phyloP scores from a whole-genome alignment of 2,888 invertebrate genomes.

The Plagodis dolabraria region DNA sequence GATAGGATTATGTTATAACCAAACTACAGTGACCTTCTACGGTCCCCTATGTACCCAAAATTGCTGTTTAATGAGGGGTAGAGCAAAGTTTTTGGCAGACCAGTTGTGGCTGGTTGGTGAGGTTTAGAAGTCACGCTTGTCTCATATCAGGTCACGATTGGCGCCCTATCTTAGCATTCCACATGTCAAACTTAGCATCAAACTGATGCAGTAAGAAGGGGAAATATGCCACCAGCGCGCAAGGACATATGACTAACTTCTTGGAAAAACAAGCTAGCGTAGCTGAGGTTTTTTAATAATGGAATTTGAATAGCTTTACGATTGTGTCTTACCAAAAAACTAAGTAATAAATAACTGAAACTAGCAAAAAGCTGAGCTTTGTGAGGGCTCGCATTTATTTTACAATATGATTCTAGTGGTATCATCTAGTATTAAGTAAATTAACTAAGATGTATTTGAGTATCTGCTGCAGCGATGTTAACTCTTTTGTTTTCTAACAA shows the following conservation, averaged over 20 bases:
- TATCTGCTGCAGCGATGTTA: too few species aligned
- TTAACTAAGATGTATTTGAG: too few species aligned
- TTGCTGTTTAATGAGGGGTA: slow-evolving; percentile 36
- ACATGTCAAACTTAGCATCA: slow-evolving; percentile 76
- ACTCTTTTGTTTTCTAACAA: too few species aligned
- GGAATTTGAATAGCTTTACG: too few species aligned
- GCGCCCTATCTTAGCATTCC: slow-evolving; percentile 72
- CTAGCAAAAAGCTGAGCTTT: too few species aligned
- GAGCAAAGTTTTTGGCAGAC: slow-evolving; percentile 46
- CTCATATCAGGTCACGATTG: slow-evolving; percentile 72
- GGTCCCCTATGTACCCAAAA: slow-evolving; percentile 37
- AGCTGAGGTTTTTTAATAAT: too few species aligned
- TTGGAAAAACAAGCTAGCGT: slow-evolving; percentile 33
- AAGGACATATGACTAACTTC: slow-evolving; percentile 61
- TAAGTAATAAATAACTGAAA: too few species aligned
- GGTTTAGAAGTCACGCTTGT: slow-evolving; percentile 67
- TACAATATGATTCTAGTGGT: too few species aligned
- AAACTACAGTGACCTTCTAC: slow-evolving; percentile 46
- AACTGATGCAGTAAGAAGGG: slow-evolving; percentile 59
- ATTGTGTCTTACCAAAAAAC: too few species aligned
- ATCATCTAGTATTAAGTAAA: too few species aligned
- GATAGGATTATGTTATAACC: slow-evolving; percentile 71
- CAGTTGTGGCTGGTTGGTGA: slow-evolving; percentile 50
- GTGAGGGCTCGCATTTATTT: too few species aligned
- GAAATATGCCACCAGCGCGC: slow-evolving; percentile 64